Evolutionary conservation across 2,113 vertebrate species (phyloP).

Genomic region (Rhinogobius similis): DNA sequence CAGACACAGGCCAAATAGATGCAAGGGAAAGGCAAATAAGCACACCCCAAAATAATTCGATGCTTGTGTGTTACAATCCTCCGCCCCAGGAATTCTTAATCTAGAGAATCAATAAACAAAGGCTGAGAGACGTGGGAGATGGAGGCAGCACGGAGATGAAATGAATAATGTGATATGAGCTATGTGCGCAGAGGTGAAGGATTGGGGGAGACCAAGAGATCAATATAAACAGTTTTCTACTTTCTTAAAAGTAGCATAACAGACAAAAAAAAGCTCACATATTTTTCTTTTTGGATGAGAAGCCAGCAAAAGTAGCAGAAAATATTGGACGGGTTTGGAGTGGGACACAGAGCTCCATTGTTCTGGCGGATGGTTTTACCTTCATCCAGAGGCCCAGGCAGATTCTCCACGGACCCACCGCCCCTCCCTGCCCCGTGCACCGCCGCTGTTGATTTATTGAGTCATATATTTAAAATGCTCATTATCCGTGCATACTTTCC

Average conservation of each 20-base stretch:
- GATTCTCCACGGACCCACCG: conserved; percentile 61
- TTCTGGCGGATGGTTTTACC: conserved; percentile 81
- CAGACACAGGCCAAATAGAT: conserved; percentile 99
- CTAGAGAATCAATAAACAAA: conserved; percentile 99
- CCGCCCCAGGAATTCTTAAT: conserved; percentile 98
- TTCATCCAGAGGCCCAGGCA: conserved; percentile 72
- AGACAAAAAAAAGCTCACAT: conserved; percentile 4
- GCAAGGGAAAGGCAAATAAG: conserved; percentile 99
- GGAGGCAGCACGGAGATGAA: conserved; percentile 44
- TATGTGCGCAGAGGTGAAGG: conserved; percentile 16
- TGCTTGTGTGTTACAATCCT: conserved; percentile 99
- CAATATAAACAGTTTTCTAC: conserved; percentile 26
- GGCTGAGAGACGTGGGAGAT: conserved; percentile 60
- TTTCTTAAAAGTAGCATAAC: conserved; percentile 12
- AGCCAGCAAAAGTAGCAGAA: conserved; percentile 47
- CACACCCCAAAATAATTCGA: conserved; percentile 99
- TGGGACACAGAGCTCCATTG: conserved; percentile 89
- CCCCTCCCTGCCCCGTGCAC: conserved; percentile 56
- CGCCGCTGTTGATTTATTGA: conserved; percentile 79
- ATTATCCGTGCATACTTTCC: conserved; percentile 73
- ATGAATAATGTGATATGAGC: conserved; percentile 68
- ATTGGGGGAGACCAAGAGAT: conserved; percentile 23
- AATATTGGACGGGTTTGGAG: conserved; percentile 57
- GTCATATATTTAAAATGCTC: conserved; percentile 79
- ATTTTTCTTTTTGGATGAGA: conserved; percentile 13